These are phyloP conservation scores for Hofmannophila pseudospretella DNA, from an alignment of 2,888 invertebrate species.

Conservation along the genomic window DNA sequence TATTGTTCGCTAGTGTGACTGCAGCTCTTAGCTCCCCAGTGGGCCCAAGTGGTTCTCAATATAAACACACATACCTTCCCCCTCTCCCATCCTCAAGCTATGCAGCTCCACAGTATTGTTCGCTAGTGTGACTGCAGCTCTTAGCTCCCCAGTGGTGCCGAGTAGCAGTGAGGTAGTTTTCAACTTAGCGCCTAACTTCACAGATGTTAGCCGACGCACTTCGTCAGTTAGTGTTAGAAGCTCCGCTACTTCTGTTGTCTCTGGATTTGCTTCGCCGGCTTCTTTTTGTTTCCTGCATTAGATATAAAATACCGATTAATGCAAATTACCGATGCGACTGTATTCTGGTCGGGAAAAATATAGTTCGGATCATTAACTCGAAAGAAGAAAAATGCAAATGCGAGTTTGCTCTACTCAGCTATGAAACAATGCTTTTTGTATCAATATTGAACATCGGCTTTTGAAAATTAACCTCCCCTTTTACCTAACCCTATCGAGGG, in stretches of 20 bases:
- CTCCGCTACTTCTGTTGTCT: conserved; percentile 44
- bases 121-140: conserved; percentile 80
- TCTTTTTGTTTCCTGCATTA: conserved; percentile 61
- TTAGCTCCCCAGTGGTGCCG: conserved; percentile 84
- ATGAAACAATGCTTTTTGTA: too few species aligned
- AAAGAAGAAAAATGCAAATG: too few species aligned
- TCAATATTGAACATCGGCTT: too few species aligned
- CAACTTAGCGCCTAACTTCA: conserved; percentile 82
- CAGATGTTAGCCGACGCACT: conserved; percentile 81
- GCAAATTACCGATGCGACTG: too few species aligned
- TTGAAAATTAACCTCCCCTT: too few species aligned
- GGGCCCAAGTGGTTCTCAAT: conserved; percentile 82
- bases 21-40: conserved; percentile 84
- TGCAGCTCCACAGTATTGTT: conserved; percentile 88
- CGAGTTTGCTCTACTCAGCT: too few species aligned
- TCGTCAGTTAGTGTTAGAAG: conserved; percentile 82
- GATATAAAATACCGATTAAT: too few species aligned
- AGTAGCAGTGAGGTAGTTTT: conserved; percentile 84
- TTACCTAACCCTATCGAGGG: too few species aligned
- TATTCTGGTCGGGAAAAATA: too few species aligned
- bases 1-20: conserved; percentile 84
- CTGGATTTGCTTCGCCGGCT: conserved; percentile 44
- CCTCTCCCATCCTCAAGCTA: conserved; percentile 71
- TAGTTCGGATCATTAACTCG: too few species aligned
- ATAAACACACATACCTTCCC: conserved; percentile 75